These are phyloP conservation scores for Molossus molossus DNA, from an alignment of 2,797 vertebrate species.

Conservation along the genomic window DNA sequence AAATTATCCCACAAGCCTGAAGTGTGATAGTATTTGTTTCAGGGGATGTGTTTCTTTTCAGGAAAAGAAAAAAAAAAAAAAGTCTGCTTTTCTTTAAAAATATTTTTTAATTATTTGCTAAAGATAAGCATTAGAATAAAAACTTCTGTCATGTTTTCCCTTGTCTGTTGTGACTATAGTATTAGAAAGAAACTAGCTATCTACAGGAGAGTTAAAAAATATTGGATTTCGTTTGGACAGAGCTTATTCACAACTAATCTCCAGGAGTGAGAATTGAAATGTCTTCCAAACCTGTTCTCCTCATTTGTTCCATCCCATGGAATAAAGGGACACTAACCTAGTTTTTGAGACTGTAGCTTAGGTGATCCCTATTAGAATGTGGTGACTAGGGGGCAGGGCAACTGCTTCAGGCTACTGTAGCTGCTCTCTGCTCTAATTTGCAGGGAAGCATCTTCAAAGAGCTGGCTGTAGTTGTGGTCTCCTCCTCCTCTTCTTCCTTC, in stretches of 20 bases:
- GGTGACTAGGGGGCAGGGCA: background rate
- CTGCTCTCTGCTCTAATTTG: background rate
- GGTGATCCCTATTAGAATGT: background rate
- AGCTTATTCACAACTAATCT: background rate
- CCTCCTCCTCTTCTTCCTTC: no score
- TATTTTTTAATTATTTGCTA: background rate
- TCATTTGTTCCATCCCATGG: background rate
- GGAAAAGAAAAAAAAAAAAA: background rate
- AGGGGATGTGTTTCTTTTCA: background rate
- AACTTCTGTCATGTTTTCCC: background rate
- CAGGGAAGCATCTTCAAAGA: background rate
- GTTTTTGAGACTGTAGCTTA: background rate
- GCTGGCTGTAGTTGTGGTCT: background rate
- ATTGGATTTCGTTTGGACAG: background rate
- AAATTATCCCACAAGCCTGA: conserved; percentile 47
- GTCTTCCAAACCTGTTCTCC: background rate
- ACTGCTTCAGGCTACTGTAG: background rate
- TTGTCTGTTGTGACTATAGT: background rate
- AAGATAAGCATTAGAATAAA: conserved; percentile 13
- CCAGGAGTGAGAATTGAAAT: background rate
- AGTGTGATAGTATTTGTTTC: background rate
- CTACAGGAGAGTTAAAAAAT: background rate
- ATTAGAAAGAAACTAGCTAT: background rate
- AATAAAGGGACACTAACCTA: background rate
- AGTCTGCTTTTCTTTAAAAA: background rate